A percentile compares a stretch with the other conserved stretches of the same genome.
Conservation (phyloP, 2,888 invertebrate genomes). For the Acrobasis repandana region DNA sequence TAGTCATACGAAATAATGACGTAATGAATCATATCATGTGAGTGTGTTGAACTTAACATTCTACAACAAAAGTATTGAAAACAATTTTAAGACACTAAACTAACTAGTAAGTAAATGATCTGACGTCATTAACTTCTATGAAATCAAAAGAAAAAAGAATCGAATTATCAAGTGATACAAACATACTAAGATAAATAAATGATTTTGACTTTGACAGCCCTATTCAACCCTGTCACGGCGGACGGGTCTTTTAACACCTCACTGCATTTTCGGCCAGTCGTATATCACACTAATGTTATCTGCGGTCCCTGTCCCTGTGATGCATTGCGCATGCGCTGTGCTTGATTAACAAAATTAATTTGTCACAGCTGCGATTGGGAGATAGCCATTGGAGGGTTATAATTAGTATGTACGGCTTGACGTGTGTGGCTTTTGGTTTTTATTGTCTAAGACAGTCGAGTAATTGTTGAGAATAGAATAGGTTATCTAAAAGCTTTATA, state of each 20-base stretch:
- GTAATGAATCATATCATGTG: no score
- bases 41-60: no score
- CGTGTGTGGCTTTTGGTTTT: constrained; percentile 20
- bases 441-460: constrained; percentile 14
- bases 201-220: constrained; percentile 15
- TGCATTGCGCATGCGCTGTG: constrained; percentile 67
- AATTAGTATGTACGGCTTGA: constrained; percentile 54
- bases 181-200: no score
- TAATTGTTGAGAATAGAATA: constrained; percentile 1
- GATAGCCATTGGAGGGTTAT: constrained; percentile 38
- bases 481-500: no score
- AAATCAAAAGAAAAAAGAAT: no score
- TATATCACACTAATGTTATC: constrained; percentile 79
- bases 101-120: no score
- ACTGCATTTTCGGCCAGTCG: constrained; percentile 55
- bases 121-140: no score
- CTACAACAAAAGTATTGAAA: no score
- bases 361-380: constrained; percentile 59
- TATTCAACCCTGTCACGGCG: constrained; percentile 43
- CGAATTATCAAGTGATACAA: no score
- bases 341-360: constrained; percentile 80
- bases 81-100: no score
- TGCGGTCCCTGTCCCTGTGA: constrained; percentile 68
- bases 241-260: constrained; percentile 55
- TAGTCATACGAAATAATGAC: no score